These are phyloP conservation scores for Crambe crambe DNA, from an alignment of 37 sponge, comb jelly and placozoan species.

Conservation along the genomic window DNA sequence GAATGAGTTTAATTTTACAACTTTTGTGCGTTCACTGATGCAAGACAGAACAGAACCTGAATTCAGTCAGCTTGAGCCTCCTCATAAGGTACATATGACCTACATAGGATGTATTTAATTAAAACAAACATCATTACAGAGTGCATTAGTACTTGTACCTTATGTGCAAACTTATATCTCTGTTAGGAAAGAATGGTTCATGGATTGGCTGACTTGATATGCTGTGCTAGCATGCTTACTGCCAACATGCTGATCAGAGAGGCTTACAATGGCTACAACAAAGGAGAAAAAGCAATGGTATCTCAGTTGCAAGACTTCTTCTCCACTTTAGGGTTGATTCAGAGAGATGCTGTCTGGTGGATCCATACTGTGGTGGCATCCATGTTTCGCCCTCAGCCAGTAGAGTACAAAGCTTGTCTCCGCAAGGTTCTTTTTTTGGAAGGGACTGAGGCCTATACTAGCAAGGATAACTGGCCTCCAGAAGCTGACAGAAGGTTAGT, in stretches of 20 bases:
- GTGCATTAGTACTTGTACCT: neutral
- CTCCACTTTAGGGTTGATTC: slow-evolving; percentile 70
- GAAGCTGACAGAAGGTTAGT: slow-evolving; percentile 79
- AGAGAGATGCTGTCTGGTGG: slow-evolving; percentile 87
- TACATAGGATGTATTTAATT: too few species aligned
- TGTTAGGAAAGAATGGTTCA: slow-evolving; percentile 72
- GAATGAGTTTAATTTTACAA: slow-evolving; percentile 75
- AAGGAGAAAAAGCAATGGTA: slow-evolving; percentile 79
- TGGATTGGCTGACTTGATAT: slow-evolving; percentile 69
- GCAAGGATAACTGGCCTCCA: slow-evolving; percentile 93
- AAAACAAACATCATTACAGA: neutral
- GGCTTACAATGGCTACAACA: slow-evolving; percentile 59
- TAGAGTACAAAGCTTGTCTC: slow-evolving; percentile 72
- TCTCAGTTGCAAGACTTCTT: slow-evolving; percentile 65
- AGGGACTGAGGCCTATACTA: slow-evolving; percentile 65
- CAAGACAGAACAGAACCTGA: slow-evolving; percentile 49
- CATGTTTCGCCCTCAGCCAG: slow-evolving; percentile 59
- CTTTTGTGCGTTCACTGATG: slow-evolving; percentile 76
- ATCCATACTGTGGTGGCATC: slow-evolving; percentile 60
- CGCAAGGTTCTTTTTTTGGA: slow-evolving; percentile 86
- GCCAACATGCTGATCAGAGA: slow-evolving; percentile 75
- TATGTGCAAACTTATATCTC: neutral
- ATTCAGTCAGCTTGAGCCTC: slow-evolving; percentile 46
- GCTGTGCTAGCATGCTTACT: slow-evolving; percentile 60
- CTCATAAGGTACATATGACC: slow-evolving; percentile 50